A percentile compares a stretch with the other conserved stretches of the same genome.
phyloP scores from a whole-genome alignment of 92 coral and sea anemone genomes.

The Desmophyllum pertusum region DNA sequence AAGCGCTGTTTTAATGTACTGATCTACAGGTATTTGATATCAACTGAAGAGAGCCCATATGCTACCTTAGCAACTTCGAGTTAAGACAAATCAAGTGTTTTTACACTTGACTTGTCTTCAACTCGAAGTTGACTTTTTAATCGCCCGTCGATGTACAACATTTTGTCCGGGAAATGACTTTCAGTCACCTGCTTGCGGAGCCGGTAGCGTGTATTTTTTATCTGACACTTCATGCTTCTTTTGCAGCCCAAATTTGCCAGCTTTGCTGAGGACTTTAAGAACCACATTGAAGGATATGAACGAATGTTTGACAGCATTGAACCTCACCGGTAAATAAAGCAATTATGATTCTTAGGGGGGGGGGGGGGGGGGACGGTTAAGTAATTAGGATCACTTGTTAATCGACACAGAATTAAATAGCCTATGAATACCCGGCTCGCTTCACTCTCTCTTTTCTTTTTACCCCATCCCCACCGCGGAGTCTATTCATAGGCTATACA shows the following conservation, averaged over 20 bases:
- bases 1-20: background rate
- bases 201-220: background rate
- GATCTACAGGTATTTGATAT: background rate
- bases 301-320: conserved; percentile 92
- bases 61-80: background rate
- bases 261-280: conserved; percentile 87
- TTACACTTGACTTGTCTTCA: too few relatives aligned
- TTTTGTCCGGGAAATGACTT: background rate
- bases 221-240: background rate
- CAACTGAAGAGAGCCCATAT: background rate
- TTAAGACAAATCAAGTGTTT: too few relatives aligned
- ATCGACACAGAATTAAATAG: background rate
- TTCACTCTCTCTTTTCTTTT: too few relatives aligned
- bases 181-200: background rate
- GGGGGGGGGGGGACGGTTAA: too few relatives aligned
- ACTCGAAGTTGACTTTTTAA: too few relatives aligned
- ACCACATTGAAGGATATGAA: conserved; percentile 75
- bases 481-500: too few relatives aligned
- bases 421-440: too few relatives aligned
- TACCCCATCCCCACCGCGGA: too few relatives aligned
- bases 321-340: conserved; percentile 83
- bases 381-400: background rate
- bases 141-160: background rate
- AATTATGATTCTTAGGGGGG: background rate
- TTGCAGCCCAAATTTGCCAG: conserved; percentile 77